Evolutionary conservation across 2,797 vertebrate species (phyloP), one percentile per base, ranked within the genome.

Genomic region (Betta splendens): DNA sequence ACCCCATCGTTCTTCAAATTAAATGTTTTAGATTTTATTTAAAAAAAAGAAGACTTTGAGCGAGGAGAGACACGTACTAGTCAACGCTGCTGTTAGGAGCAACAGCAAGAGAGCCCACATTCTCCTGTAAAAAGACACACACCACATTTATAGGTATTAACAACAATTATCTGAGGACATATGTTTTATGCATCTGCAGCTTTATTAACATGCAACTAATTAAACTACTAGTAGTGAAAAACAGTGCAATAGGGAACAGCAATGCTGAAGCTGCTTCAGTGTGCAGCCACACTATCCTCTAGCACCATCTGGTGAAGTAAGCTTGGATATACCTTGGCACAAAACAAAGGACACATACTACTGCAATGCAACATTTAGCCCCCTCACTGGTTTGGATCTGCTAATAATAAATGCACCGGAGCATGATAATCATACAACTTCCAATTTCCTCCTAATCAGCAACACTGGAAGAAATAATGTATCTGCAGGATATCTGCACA

Each of bases 271-370:
- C 73, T 65, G 66, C 54, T 57, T 47, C 45, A 65, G 32, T 57
- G 53, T 43, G 37, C 3, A 36, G 64, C 11, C 58, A 80, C 43
- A 53, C 89, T 87, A 85, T 92, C 88, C 91, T 92, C 86, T 89
- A 91, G 90, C 88, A 83, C 92, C 92, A 91, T 86, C 92, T 92
- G 79, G 77, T 91, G 92, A 84, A 74, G 59, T 38, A 45, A 87
- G 69, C 51, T 51, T 72, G 50, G 66, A 82, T 68, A 44, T 64
- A 77, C 79, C 63, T 68, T 67, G 29, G 17, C 57, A 16, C 21
- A 7, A 33, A 59, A 53, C 3, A 72, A 11, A 49, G 39, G 21
- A 36, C 45, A 47, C 16, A 29, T 39, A 37, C 46, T 28, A 20
- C 35, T 66, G 67, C 39, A 50, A 10, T 33, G 18, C 53, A 21